These are phyloP conservation scores for Chaunax sp. DNA, from an alignment of 2,797 vertebrate species.

Conservation along the genomic window DNA sequence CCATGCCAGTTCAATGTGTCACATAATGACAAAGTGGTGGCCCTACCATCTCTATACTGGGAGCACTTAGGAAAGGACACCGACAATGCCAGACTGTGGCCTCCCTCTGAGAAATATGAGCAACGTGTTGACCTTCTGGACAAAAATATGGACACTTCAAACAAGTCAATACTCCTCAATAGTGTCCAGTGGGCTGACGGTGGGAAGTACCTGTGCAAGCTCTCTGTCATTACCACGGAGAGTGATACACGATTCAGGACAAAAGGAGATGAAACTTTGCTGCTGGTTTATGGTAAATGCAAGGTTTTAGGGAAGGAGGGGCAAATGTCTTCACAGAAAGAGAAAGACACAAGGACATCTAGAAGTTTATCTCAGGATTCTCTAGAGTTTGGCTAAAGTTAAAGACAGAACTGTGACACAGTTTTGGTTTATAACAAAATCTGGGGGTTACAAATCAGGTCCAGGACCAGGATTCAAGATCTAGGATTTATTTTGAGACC, in stretches of 20 bases:
- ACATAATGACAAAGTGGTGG: not conserved
- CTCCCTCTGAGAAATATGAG: not conserved
- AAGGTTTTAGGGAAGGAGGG: not conserved
- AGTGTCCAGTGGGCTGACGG: constrained; percentile 63
- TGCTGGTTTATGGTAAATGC: constrained; percentile 66
- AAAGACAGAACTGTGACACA: not conserved
- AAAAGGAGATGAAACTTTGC: constrained; percentile 36
- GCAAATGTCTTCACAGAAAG: no score
- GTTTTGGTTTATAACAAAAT: not conserved
- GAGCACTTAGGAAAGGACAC: accelerated
- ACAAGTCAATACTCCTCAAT: constrained; percentile 60
- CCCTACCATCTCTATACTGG: constrained; percentile 60
- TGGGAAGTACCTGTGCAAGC: constrained; percentile 64
- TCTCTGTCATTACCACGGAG: constrained; percentile 41
- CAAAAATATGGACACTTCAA: not conserved
- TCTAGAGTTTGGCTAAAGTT: not conserved
- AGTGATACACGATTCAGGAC: not conserved
- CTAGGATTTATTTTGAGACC: not conserved
- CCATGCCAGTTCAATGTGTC: constrained; percentile 51
- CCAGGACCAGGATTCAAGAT: not conserved
- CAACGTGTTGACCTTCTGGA: constrained; percentile 43
- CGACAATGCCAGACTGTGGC: not conserved
- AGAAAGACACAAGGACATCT: no score
- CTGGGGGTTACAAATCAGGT: not conserved
- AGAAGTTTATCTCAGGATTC: not conserved